These are phyloP conservation scores for sheep (Ovis aries) DNA, from an alignment of 2,113 vertebrate genomes.

Conservation along the genomic window ARS-UI_Ramb_v3.0 NC_056056.1:2048501-2049000, in stretches of 20 bases:
- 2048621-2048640: background rate
- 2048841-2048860: accelerated
- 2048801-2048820: background rate
- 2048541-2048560: too few species aligned
- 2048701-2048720: background rate
- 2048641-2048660: accelerated
- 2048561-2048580: accelerated
- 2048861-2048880: background rate
- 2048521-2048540: accelerated
- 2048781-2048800: background rate
- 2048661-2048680: background rate
- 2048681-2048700: background rate
- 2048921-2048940: background rate
- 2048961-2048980: accelerated
- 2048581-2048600: background rate
- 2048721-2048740: too few species aligned
- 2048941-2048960: background rate
- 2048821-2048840: accelerated
- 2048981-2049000: accelerated
- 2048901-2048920: background rate
- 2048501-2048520: accelerated
- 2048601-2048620: accelerated
- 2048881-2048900: accelerated
- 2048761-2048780: accelerated
- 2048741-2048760: background rate